These are phyloP conservation scores for Maniola hyperantus DNA, from an alignment of 2,888 invertebrate genomes.

Conservation along the genomic window DNA sequence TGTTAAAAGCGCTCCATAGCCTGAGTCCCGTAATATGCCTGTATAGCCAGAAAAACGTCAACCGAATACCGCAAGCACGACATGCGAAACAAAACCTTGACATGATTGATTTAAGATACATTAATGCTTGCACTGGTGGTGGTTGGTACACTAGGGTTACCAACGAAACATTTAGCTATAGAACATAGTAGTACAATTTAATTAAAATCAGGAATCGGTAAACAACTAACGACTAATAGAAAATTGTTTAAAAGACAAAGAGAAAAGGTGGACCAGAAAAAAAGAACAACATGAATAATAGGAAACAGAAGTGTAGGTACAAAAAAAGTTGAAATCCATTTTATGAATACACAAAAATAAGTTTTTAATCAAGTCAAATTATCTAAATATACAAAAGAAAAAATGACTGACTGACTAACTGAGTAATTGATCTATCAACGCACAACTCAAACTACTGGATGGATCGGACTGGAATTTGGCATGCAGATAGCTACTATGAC, in stretches of 20 bases:
- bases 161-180: conserved; percentile 17
- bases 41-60: conserved; percentile 60
- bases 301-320: no score
- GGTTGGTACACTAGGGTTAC: conserved; percentile 59
- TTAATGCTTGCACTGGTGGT: conserved; percentile 60
- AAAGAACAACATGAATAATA: no score
- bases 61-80: conserved; percentile 61
- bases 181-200: neutral
- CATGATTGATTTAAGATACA: conserved; percentile 71
- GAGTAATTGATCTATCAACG: no score
- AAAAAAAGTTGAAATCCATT: no score
- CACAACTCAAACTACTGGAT: no score
- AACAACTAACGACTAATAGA: no score
- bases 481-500: no score
- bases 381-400: no score
- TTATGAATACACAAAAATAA: no score
- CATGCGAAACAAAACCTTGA: conserved; percentile 74
- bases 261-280: neutral
- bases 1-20: conserved; percentile 78
- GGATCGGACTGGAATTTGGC: no score
- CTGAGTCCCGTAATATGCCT: conserved; percentile 74
- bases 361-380: no score
- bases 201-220: neutral
- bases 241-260: neutral
- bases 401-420: no score